These are phyloP conservation scores for Nothura maculosa DNA, from an alignment of 2,797 vertebrate genomes.

Conservation along the genomic window DNA sequence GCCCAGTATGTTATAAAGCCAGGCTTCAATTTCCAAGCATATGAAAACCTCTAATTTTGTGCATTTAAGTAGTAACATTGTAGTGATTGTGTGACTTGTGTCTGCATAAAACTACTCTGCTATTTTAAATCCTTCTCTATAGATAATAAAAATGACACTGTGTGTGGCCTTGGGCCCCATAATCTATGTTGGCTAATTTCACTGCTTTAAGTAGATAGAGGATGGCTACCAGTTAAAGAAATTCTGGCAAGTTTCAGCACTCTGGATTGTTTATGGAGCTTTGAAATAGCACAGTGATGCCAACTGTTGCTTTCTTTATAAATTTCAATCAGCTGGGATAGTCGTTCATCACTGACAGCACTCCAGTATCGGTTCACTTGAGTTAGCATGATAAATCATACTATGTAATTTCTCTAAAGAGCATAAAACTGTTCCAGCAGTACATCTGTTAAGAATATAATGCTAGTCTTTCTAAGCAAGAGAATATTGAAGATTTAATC, in stretches of 20 bases:
- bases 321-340: background rate
- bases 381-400: constrained; percentile 35
- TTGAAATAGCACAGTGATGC: background rate
- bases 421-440: background rate
- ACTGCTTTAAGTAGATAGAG: background rate
- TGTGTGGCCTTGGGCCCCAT: background rate
- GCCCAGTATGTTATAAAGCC: background rate
- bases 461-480: background rate
- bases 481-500: constrained; percentile 1
- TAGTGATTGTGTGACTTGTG: background rate
- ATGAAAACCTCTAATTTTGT: background rate
- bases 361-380: background rate
- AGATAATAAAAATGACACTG: background rate
- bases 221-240: background rate
- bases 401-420: constrained; percentile 2
- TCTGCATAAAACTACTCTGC: background rate
- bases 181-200: background rate
- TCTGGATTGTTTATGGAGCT: background rate
- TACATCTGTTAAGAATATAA: constrained; percentile 50
- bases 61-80: background rate
- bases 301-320: constrained; percentile 2
- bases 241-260: background rate
- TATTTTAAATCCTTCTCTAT: background rate
- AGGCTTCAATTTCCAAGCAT: background rate
- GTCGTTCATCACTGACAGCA: background rate